Conservation (phyloP, 2,797 vertebrate species). For the Tragelaphus eurycerus region DNA sequence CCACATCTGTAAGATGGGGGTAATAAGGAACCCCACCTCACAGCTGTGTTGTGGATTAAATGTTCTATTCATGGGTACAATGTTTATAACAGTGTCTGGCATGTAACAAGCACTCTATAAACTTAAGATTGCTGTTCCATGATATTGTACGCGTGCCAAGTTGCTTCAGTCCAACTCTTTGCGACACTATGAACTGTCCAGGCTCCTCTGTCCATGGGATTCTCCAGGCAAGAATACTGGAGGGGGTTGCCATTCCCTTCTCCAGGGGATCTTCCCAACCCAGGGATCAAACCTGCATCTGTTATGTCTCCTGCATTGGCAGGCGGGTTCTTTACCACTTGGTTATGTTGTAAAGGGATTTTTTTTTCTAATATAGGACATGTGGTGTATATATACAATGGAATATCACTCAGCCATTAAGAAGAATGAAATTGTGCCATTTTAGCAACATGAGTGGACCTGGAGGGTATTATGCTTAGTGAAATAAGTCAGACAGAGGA, state of each 20-base stretch:
- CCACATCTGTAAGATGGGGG: not conserved
- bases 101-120: not conserved
- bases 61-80: not conserved
- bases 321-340: not conserved
- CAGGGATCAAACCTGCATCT: not conserved
- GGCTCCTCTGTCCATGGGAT: not conserved
- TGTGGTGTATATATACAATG: not conserved
- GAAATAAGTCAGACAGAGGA: not conserved
- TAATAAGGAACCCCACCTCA: not conserved
- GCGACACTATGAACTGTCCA: not conserved
- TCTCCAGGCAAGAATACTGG: not conserved
- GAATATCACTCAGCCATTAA: not conserved
- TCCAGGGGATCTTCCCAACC: not conserved
- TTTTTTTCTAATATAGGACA: not conserved
- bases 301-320: not conserved
- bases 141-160: not conserved
- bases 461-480: not conserved
- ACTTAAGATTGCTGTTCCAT: not conserved
- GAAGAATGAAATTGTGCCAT: not conserved
- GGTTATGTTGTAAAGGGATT: not conserved
- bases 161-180: not conserved
- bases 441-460: not conserved
- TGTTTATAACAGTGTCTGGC: not conserved
- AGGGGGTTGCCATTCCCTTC: not conserved
- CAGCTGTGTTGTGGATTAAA: fast-evolving